Evolutionary conservation across 2,888 invertebrate genomes (phyloP), one percentile per base, ranked within the genome.

Genomic region (Hirudinaria manillensis): DNA sequence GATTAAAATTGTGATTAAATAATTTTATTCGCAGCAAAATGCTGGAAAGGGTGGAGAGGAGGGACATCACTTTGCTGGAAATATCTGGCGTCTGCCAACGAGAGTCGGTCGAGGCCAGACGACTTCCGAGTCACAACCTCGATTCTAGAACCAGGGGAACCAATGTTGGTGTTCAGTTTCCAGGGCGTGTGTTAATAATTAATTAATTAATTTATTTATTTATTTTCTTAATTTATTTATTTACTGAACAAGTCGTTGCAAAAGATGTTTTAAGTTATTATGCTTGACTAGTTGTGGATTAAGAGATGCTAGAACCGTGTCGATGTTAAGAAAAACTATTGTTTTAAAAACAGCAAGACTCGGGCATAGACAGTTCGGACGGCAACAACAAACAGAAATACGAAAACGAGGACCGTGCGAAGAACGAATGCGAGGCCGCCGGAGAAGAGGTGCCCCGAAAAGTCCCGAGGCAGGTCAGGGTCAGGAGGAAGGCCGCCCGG

Each of bases 1-100:
- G 53, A 16, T 21, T 13, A 21, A 21, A 53, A 53, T 13, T 53
- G 13, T 53, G 13, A 21, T 21, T 53, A 53, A 53, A 53, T 16
- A 53, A 16, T 16, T 53, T 53, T 13, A 53, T 16, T 53, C 13
- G 53, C 78, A 79, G 79, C 38, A 61, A 66, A 21, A 79, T 79
- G 79, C 56, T 79, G 74, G 79, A 78, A 68, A 65, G 55, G 16
- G 78, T 76, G 32, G 76, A 78, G n/a, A 67, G 70, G 21, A 72
- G 79, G 3, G 70, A 75, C n/a, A 71, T 79, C 72, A 72, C 74
- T 4, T 74, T 79, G 29, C 76, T 77, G 13, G 78, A 79, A 3
- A 70, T 78, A 0, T 77, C 78, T 6, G 70, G 72, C 19, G 70
- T 61, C 38, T 79, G 79, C 56, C 75, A 75, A 3, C 53, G 74